Base-by-base conservation (phyloP, 2,888 invertebrate genomes). In the Metopia argyrocephala region DNA sequence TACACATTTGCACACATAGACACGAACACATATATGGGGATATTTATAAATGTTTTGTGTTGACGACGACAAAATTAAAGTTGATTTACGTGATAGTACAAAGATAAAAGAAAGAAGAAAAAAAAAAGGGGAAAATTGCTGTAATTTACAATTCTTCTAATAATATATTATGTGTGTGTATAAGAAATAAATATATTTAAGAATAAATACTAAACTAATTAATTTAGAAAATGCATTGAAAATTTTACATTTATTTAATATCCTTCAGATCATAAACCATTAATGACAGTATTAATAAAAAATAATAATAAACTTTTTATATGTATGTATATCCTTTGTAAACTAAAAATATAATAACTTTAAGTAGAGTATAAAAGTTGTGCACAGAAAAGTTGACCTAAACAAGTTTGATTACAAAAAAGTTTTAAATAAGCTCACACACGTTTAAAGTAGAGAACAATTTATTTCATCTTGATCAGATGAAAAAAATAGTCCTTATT, bases 151-250 rank as follows among this genome's bases (percentile, higher is more conserved):
- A n/a, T 48, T 21, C 9, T 64, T 61, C 18, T 15, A 7, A 20
- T 52, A 68, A 56, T 9, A 12, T n/a, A n/a, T 25, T 38, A 38
- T 50, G 15, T n/a, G 61, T 23, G 65, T 12, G 38, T 23, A 50
- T 48, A 59, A 15, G 38, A 12, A 38, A 38, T 38, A 52, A 27
- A 56, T 56, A 48, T 31, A 69, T 76, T 76, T 56, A 69, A 76
- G 69, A 69, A 69, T 76, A 69, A 64, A 76, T 76, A 76, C 62
- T 52, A 23, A 66, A 48, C 45, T 45, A 23, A 20, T 28, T 45
- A 31, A 31, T 31, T 31, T 31, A 6, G 5, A 31, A 31, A 31
- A 31, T 31, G 5, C 7, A 1, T 48, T 48, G 20, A 12, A 48
- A 18, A 20, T 48, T 18, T 48, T 48, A 18, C 15, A 48, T 48